Base-by-base conservation (phyloP, 1,140 invertebrate species). In the Rhyzopertha dominica region DNA sequence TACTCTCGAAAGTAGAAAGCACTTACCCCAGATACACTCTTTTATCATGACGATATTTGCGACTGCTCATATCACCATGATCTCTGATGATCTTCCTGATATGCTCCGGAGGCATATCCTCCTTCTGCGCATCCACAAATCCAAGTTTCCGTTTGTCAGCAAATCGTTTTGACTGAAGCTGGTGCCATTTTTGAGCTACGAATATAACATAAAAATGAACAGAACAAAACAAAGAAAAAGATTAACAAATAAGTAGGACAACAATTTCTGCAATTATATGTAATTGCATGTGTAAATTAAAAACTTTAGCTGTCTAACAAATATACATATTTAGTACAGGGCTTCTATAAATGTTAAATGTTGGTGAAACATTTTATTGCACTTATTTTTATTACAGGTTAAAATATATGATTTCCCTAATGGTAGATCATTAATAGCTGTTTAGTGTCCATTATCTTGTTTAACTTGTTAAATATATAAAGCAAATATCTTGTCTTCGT, bases 31-130 rank as follows among this genome's bases (percentile, higher is more conserved):
- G 73, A 73, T 99, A 99, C 17, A 99, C 97, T 59, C 97, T 77
- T 71, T 99, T 99, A 68, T 99, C 97, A 69, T 99, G 95, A 49
- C 95, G 78, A 69, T 96, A 99, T 72, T 99, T 99, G 19, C 95
- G 76, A 61, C 91, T 97, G 22, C 93, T 98, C 96, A 99, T 99
- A 65, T 99, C 97, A 22, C 97, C 97, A 74, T 99, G 97, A 74
- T 99, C 97, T 36, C 95, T 79, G 36, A 99, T 98, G 57, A 99
- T 98, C 74, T 99, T 99, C 20, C 97, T 75, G 37, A 99, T 93
- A 71, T 98, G 95, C 66, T 99, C 96, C 0, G 96, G 93, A 17
- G 97, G 97, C 95, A 99, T 98, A 51, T 99, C 95, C 70, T 98
- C 96, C 69, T 99, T 99, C 63, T 98, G 95, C 0, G 94, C 90